Evolutionary conservation across 2,888 invertebrate genomes (phyloP).

Genomic region (Hyalella azteca): DNA sequence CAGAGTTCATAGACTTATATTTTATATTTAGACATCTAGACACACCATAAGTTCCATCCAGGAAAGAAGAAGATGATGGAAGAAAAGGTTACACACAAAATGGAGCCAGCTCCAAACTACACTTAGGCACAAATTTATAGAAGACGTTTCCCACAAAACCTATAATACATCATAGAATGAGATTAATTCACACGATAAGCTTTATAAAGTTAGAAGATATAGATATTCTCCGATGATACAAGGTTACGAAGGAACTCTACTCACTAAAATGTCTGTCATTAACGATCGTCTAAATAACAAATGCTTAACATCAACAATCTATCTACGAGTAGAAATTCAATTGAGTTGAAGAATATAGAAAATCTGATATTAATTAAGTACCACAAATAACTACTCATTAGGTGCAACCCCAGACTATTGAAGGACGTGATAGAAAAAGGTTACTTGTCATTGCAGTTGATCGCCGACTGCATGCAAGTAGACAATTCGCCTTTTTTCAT

Average conservation of each 20-base stretch:
- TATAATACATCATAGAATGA: not conserved
- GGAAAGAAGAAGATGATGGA: too few relatives aligned
- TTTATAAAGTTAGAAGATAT: constrained; percentile 15
- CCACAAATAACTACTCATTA: too few relatives aligned
- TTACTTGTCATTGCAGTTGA: too few relatives aligned
- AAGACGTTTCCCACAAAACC: not conserved
- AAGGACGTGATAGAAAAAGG: too few relatives aligned
- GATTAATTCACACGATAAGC: not conserved
- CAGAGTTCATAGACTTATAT: too few relatives aligned
- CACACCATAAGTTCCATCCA: too few relatives aligned
- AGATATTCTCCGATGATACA: constrained; percentile 4
- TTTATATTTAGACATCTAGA: too few relatives aligned
- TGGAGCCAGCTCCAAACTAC: constrained; percentile 16
- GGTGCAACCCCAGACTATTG: too few relatives aligned
- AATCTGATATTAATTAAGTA: too few relatives aligned
- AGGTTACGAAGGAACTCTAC: not conserved
- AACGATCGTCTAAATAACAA: constrained; percentile 1
- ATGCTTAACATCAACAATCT: not conserved
- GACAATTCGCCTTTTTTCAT: too few relatives aligned
- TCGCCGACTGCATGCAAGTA: too few relatives aligned
- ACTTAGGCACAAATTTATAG: not conserved
- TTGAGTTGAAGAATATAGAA: not conserved
- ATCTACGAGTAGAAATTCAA: constrained; percentile 4
- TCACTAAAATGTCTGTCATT: not conserved
- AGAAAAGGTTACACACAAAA: not conserved